Evolutionary conservation across 2,888 invertebrate species (phyloP).

Genomic region (Elysia crispata): DNA sequence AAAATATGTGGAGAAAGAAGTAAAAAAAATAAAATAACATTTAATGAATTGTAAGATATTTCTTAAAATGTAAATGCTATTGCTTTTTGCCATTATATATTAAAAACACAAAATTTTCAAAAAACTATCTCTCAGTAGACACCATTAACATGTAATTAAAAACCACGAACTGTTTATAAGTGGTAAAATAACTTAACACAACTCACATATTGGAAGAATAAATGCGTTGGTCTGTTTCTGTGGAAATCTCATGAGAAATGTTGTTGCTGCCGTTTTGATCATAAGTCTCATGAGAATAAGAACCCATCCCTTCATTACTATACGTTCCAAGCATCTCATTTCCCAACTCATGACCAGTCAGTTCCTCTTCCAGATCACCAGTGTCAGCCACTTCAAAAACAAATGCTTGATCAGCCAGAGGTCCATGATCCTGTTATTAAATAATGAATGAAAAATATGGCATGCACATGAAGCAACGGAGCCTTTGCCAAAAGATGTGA

Average conservation of each 20-base stretch:
- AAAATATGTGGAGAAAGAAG: no score
- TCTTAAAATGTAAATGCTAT: no score
- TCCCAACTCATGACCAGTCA: conserved; percentile 37
- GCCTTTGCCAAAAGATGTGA: no score
- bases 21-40: no score
- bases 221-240: not conserved
- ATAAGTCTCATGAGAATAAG: not conserved
- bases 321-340: conserved; percentile 24
- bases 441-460: no score
- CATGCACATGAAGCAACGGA: no score
- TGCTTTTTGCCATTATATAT: no score
- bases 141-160: no score
- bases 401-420: conserved; percentile 43
- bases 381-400: conserved; percentile 48
- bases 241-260: not conserved
- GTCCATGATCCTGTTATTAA: no score
- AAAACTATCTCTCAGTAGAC: no score
- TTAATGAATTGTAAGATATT: not conserved
- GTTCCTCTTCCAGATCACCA: conserved; percentile 44
- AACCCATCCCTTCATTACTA: not conserved
- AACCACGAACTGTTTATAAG: no score
- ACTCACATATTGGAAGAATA: conserved; percentile 7
- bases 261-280: conserved; percentile 1
- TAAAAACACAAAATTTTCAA: no score
- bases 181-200: not conserved